Percentiles rank a stretch among this genome's conserved stretches.
Conservation (phyloP, 2,888 invertebrate genomes). For the Caenorhabditis sp. region DNA sequence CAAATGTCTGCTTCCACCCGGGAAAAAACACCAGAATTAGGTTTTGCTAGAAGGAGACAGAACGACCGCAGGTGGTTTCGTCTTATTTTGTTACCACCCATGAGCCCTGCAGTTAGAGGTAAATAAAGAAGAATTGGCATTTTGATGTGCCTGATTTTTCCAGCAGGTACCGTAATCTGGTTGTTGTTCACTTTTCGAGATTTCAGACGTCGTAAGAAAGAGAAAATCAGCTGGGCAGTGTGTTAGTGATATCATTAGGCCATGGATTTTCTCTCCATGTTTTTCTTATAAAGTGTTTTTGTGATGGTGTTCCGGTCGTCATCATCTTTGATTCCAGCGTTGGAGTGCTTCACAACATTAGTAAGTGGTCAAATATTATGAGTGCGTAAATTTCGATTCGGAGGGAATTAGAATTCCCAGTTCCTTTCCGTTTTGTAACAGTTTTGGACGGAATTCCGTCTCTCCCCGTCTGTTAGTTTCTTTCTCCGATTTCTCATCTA, state of each 20-base stretch:
- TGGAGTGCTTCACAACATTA: no score
- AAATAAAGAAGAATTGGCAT: slow-evolving; percentile 5
- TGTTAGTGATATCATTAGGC: not conserved
- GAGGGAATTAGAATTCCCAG: no score
- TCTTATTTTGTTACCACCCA: slow-evolving; percentile 8
- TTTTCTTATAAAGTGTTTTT: not conserved
- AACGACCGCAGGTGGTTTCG: slow-evolving; percentile 20
- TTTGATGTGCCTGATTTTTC: not conserved
- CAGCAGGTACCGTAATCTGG: slow-evolving; percentile 16
- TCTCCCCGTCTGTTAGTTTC: no score
- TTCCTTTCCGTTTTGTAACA: no score
- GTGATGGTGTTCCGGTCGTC: no score
- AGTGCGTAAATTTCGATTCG: no score
- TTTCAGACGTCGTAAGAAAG: not conserved
- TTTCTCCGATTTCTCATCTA: no score
- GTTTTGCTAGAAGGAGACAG: not conserved
- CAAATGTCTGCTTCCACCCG: slow-evolving; percentile 4
- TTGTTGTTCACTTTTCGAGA: not conserved
- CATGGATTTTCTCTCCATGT: not conserved
- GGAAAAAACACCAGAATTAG: slow-evolving; percentile 1
- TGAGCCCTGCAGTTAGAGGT: not conserved
- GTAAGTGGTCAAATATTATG: no score
- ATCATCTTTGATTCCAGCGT: no score
- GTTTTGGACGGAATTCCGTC: no score
- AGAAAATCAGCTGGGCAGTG: not conserved